Percentiles rank a stretch among this genome's conserved stretches.
Evolutionary conservation across 2,113 vertebrate genomes (phyloP).

Genomic region (Pungitius pungitius): DNA sequence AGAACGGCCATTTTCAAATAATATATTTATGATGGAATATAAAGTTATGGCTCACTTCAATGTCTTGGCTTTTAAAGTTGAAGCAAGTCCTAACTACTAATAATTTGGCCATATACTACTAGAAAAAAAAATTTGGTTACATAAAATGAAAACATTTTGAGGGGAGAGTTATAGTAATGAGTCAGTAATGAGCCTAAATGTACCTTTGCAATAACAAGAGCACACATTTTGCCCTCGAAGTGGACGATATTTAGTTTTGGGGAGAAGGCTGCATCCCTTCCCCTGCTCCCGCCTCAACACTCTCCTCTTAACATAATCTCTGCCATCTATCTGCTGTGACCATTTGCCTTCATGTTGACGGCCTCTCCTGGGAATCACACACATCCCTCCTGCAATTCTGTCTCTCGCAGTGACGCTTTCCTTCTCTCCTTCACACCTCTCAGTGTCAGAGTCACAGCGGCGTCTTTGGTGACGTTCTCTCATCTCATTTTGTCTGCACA

Average conservation of each 20-base stretch:
- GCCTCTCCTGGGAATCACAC: slow-evolving; percentile 28
- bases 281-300: neutral
- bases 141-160: neutral
- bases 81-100: neutral
- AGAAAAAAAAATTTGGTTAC: neutral
- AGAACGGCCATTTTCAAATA: neutral
- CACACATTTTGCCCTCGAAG: neutral
- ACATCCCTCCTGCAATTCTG: slow-evolving; percentile 46
- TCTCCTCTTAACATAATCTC: slow-evolving; percentile 9
- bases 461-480: slow-evolving; percentile 37
- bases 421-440: slow-evolving; percentile 31
- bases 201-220: neutral
- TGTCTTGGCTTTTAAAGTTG: neutral
- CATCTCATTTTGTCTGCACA: slow-evolving; percentile 15
- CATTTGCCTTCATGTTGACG: slow-evolving; percentile 30
- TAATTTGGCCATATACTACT: neutral
- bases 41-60: neutral
- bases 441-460: slow-evolving; percentile 33
- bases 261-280: neutral
- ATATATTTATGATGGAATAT: neutral
- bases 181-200: neutral
- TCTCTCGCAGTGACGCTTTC: slow-evolving; percentile 29
- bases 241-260: neutral
- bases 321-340: slow-evolving; percentile 26
- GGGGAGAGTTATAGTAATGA: too few species aligned